Percentiles rank a stretch among this genome's conserved stretches.
Evolutionary conservation across 2,797 vertebrate genomes (phyloP).

Genomic region (Psittacula echo): DNA sequence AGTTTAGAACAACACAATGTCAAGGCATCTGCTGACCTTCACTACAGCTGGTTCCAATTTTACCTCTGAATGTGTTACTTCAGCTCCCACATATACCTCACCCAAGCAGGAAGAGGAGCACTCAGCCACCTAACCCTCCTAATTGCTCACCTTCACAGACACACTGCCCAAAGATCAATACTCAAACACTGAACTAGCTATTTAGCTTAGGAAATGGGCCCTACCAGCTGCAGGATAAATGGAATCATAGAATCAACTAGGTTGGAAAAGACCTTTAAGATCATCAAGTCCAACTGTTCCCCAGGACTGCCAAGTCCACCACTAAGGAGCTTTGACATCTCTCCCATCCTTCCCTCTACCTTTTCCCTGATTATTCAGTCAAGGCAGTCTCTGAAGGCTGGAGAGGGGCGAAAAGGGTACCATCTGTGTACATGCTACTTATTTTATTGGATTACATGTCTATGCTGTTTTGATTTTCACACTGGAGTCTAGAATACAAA

Average conservation of each 20-base stretch:
- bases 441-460: not conserved
- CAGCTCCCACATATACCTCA: not conserved
- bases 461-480: not conserved
- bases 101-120: not conserved
- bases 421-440: not conserved
- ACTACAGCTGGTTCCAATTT: not conserved
- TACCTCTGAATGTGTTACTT: not conserved
- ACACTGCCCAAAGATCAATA: not conserved
- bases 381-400: not conserved
- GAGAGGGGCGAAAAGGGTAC: not conserved
- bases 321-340: not conserved
- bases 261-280: not conserved
- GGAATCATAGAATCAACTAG: not conserved
- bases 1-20: not conserved
- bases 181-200: not conserved
- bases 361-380: not conserved
- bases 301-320: not conserved
- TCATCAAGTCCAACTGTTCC: not conserved
- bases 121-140: not conserved
- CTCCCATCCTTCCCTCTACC: not conserved
- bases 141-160: not conserved
- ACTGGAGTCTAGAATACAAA: not conserved
- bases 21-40: not conserved
- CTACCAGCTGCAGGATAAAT: not conserved
- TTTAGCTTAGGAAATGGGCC: not conserved